phyloP scores from a whole-genome alignment of 2,888 invertebrate genomes.

The Chesias legatella region DNA sequence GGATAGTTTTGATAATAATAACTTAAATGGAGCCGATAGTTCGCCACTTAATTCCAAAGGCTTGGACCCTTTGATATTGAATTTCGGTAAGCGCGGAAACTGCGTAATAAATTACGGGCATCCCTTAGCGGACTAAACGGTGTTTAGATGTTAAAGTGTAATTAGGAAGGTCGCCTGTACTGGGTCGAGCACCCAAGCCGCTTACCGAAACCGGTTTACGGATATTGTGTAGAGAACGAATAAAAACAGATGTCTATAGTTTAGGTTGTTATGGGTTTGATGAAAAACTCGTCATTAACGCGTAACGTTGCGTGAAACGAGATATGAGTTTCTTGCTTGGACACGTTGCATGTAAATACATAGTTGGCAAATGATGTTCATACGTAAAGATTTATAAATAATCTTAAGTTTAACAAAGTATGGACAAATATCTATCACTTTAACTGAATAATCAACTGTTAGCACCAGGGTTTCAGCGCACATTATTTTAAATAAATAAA shows the following conservation, averaged over 20 bases:
- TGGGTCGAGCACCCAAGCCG: slow-evolving; percentile 36
- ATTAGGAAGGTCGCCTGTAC: slow-evolving; percentile 50
- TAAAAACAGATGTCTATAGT: slow-evolving; percentile 13
- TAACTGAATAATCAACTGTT: too few relatives aligned
- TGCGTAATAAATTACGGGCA: slow-evolving; percentile 62
- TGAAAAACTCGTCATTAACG: slow-evolving; percentile 1
- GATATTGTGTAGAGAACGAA: slow-evolving; percentile 32
- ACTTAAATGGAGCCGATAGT: slow-evolving; percentile 65
- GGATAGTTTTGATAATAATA: slow-evolving; percentile 54
- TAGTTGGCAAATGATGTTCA: too few relatives aligned
- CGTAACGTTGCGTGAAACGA: not conserved
- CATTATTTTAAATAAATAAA: too few relatives aligned
- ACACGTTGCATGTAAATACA: too few relatives aligned
- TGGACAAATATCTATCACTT: too few relatives aligned
- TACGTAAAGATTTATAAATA: too few relatives aligned
- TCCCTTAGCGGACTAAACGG: slow-evolving; percentile 52
- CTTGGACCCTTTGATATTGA: slow-evolving; percentile 64
- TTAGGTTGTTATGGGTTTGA: not conserved
- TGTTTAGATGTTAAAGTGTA: slow-evolving; percentile 58
- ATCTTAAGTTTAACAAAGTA: too few relatives aligned
- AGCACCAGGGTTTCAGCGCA: too few relatives aligned
- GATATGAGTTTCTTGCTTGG: too few relatives aligned
- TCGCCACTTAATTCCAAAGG: slow-evolving; percentile 57
- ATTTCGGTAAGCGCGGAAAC: slow-evolving; percentile 57
- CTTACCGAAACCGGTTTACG: slow-evolving; percentile 33